phyloP scores from a whole-genome alignment of 2,888 invertebrate genomes.

The Leptinotarsa tumamoca region DNA sequence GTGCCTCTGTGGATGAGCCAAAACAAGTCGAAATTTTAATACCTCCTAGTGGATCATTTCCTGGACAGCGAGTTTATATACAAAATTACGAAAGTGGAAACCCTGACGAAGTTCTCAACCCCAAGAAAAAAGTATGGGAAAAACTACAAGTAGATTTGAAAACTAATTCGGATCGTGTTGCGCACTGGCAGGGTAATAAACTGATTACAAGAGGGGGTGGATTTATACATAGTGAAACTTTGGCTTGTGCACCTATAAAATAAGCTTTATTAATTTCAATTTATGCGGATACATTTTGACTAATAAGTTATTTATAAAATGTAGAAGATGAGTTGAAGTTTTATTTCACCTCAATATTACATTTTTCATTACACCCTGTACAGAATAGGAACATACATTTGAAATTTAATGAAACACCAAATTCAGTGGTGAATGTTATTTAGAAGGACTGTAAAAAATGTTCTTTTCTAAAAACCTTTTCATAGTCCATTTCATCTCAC shows the following conservation, averaged over 20 bases:
- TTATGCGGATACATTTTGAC: too few relatives aligned
- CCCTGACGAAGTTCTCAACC: conserved; percentile 89
- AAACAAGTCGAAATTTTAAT: conserved; percentile 87
- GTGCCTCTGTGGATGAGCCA: conserved; percentile 85
- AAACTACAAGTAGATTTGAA: conserved; percentile 85
- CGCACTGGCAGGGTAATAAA: conserved; percentile 88
- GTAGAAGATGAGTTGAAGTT: too few relatives aligned
- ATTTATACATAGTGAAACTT: conserved; percentile 77
- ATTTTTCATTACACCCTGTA: too few relatives aligned
- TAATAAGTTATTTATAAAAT: too few relatives aligned
- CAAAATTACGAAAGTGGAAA: conserved; percentile 84
- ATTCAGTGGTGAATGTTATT: too few relatives aligned
- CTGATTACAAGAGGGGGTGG: conserved; percentile 81
- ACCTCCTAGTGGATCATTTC: conserved; percentile 79
- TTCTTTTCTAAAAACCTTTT: too few relatives aligned
- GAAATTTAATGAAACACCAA: too few relatives aligned
- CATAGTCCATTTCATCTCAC: too few relatives aligned
- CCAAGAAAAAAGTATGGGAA: conserved; percentile 97
- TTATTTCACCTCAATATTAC: too few relatives aligned
- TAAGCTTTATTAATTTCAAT: conserved; percentile 63
- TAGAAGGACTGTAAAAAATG: too few relatives aligned
- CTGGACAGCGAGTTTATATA: conserved; percentile 86
- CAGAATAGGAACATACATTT: too few relatives aligned
- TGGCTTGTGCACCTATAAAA: conserved; percentile 88
- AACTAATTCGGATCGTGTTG: conserved; percentile 77